Conservation (phyloP, 2,797 vertebrate genomes). For the Apogon hyalosoma region DNA sequence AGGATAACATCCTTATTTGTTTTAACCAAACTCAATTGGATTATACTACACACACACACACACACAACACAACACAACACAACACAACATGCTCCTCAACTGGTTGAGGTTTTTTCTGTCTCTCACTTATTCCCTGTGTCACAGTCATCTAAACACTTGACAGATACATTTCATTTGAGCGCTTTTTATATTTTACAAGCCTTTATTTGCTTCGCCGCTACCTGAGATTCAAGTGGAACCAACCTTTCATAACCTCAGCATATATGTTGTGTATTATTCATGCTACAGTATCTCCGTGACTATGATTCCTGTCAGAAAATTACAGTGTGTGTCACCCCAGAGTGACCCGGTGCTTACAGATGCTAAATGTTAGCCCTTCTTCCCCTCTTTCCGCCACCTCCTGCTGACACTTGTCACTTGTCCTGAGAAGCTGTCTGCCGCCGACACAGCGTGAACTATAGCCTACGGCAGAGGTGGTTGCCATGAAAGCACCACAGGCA, state of each 20-base stretch:
- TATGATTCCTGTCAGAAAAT: slow-evolving; percentile 9
- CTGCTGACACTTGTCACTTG: slow-evolving; percentile 23
- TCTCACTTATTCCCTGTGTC: neutral
- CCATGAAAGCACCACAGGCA: slow-evolving; percentile 24
- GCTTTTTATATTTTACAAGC: neutral
- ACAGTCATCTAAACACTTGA: neutral
- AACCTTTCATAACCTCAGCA: neutral
- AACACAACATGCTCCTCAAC: slow-evolving; percentile 1
- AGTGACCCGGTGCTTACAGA: slow-evolving; percentile 26
- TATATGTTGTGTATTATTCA: slow-evolving; percentile 1
- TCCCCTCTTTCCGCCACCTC: slow-evolving; percentile 5
- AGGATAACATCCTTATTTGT: slow-evolving; percentile 64
- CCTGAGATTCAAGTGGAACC: too few relatives aligned
- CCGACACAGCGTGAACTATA: slow-evolving; percentile 7
- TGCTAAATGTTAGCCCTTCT: neutral
- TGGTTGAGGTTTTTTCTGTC: neutral
- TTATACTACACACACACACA: slow-evolving; percentile 44
- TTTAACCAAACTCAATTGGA: slow-evolving; percentile 53
- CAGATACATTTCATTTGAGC: neutral
- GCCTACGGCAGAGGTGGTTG: neutral
- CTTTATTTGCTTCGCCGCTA: neutral
- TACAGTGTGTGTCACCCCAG: slow-evolving; percentile 5
- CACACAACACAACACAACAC: slow-evolving; percentile 26
- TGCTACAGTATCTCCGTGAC: slow-evolving; percentile 15
- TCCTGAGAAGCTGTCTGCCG: slow-evolving; percentile 5